Evolutionary conservation across 2,797 vertebrate species (phyloP), one percentile per base, ranked within the genome.

Genomic region (Philypnodon macrostomus): DNA sequence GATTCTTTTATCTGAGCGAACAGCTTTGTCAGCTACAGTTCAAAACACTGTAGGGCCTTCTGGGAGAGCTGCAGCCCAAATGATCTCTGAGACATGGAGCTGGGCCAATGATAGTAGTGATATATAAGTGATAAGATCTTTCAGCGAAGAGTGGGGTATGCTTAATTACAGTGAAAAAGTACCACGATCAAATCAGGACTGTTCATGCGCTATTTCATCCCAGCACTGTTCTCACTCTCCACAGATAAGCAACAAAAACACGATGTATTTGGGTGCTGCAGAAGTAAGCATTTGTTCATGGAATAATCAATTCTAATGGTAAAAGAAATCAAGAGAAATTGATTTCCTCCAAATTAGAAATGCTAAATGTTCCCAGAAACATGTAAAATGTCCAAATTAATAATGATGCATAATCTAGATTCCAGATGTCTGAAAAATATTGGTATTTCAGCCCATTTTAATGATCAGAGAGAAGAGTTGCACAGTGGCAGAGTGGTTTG

Each of bases 141-240:
- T 76, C 56, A 57, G 73, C 77, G 73, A 77, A 73, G 66, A 66
- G 63, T 67, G 73, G 72, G 49, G 47, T 65, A 81, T 63, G 84
- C 77, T 61, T 87, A 86, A 89, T 90, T 88, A 78, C 80, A 60
- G 75, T 31, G 7, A 85, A 79, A 87, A 89, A 89, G 85, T 87
- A 85, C 85, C 86, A 74, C 23, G 84, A 89, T 88, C 75, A 18
- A 38, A 89, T 88, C 85, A 84, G 48, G 60, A 67, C 76, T 73
- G 15, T 84, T 80, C 70, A 88, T 75, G 80, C 76, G 68, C 85
- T 75, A 84, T 88, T 88, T 86, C 82, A 81, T 84, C 81, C 77
- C 80, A 74, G 78, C 69, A 32, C 14, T 37, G 37, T 45, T 47
- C 49, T 36, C 59, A 34, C 40, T 57, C 39, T 41, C 18, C 54